Evolutionary conservation across 2,888 invertebrate species (phyloP), one percentile per base, ranked within the genome.

Genomic region (Agrotis puta): DNA sequence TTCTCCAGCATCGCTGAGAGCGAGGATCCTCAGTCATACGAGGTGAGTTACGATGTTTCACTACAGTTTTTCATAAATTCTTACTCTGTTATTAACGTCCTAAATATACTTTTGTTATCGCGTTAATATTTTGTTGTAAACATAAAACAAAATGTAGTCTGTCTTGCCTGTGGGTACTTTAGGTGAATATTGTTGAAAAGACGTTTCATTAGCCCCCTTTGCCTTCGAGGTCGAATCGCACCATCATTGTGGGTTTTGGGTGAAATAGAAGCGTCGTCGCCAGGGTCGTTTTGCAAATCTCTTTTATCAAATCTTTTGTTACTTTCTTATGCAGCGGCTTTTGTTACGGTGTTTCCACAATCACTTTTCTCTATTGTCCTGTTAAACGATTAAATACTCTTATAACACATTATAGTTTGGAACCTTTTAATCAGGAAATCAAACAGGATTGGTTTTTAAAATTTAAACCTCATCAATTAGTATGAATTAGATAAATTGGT

Each of bases 1-100:
- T 99, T 99, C 94, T 96, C 97, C 71, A 96, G 97, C 79, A 97
- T 98, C 80, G 97, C 97, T 74, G 96, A 97, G 62, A 94, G 96
- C 69, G 95, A 94, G 33, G 96, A 97, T 72, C 96, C 97, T 61
- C 96, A 96, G 81, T 94, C 97, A 74, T 97, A 97, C 91, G 97
- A 97, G 92, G 97, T 97, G 88, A 94, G 96, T 56, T 13, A 22
- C 2, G 3, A 16, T 4, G 27, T 18, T 22, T 47, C 39, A 61
- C 16, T 61, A 6, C 33, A 48, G 48, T 48, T 39, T 6, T 14
- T 16, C 16, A 0, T 48, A 24, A 16, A 56, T 6, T 1, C 27
- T 33, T 33, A 18, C 4, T 11, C 27, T 54, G 54, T n/a, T 56
- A 27, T 54, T 27, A 3, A 54, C 18, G 27, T 45, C 5, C 18